These are phyloP conservation scores for Trachelus iudaicus DNA, from an alignment of 2,888 invertebrate species.

Conservation along the genomic window DNA sequence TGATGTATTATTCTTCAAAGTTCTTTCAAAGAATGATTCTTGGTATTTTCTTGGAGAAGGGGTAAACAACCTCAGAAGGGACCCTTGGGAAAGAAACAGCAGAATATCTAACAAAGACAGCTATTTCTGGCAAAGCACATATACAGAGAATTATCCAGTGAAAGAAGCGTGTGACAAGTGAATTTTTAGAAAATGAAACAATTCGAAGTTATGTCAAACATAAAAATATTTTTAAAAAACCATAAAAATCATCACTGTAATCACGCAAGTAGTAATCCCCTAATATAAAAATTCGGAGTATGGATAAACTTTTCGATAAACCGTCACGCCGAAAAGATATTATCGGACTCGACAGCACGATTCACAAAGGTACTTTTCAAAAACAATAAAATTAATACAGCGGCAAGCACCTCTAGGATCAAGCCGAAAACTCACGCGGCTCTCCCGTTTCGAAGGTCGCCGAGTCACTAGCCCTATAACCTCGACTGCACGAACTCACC, in stretches of 20 bases:
- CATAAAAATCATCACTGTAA: not conserved
- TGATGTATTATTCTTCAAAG: not conserved
- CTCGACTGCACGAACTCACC: constrained; percentile 43
- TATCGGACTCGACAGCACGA: not conserved
- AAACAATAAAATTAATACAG: not conserved
- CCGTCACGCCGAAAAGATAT: not conserved
- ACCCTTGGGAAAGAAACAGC: not conserved
- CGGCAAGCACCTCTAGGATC: not conserved
- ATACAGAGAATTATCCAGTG: not conserved
- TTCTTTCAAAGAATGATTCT: not conserved
- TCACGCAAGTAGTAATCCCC: not conserved
- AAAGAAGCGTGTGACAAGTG: not conserved
- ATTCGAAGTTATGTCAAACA: not conserved
- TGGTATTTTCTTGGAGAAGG: not conserved
- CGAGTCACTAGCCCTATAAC: constrained; percentile 52
- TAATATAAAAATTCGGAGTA: not conserved
- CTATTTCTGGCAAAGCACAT: not conserved
- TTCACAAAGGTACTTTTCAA: not conserved
- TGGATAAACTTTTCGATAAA: not conserved
- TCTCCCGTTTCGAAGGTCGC: constrained; percentile 41
- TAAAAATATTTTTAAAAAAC: not conserved
- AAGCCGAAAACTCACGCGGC: not conserved
- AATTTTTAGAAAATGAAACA: not conserved
- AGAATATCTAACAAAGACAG: not conserved
- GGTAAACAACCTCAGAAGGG: not conserved